Conservation (phyloP, 2,113 vertebrate species). For the Pan troglodytes region NHGRI_mPanTro3-v2.1_pri NC_072409.2:79131501-79132000, state of each 20-base stretch:
- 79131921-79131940: not conserved
- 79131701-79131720: not conserved
- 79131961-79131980: not conserved
- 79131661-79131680: not conserved
- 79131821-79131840: not conserved
- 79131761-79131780: not conserved
- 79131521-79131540: not conserved
- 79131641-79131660: not conserved
- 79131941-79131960: not conserved
- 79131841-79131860: not conserved
- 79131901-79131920: accelerated
- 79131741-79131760: too few species aligned
- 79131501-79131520: not conserved
- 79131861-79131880: not conserved
- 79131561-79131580: not conserved
- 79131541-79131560: not conserved
- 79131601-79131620: not conserved
- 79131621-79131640: not conserved
- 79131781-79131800: too few species aligned
- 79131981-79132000: not conserved
- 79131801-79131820: not conserved
- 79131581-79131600: not conserved
- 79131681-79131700: not conserved
- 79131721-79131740: not conserved
- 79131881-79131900: accelerated